Evolutionary conservation across 2,797 vertebrate species (phyloP), one percentile per base, ranked within the genome.

Genomic region (Sebastolobus altivelis): DNA sequence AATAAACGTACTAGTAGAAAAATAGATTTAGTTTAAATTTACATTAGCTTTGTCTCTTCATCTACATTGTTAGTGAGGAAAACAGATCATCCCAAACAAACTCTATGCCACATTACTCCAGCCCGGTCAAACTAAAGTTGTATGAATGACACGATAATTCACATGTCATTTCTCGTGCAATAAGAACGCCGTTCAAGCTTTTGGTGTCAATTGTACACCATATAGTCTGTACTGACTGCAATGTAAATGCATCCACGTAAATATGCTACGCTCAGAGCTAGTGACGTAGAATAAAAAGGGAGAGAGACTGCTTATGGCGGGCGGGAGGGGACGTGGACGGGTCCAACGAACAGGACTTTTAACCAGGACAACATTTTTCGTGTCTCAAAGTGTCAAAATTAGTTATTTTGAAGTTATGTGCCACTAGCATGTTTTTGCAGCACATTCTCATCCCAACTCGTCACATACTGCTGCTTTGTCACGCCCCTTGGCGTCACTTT

Each of bases 21-120:
- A 98, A 98, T 98, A 98, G 95, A 97, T 94, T 95, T 94, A 95
- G 95, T 94, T 95, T 95, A 92, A 95, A 94, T 95, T 93, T 95
- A 94, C 93, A 94, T 93, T 94, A 82, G 76, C 72, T 6, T 81
- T 29, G 40, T 77, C 54, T 82, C 74, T 73, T 81, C 72, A 43
- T 86, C 81, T 83, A 83, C 80, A 75, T 37, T 43, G 77, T 89
- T 90, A 90, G 72, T 75, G 75, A 72, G 55, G 56, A 78, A 78
- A 69, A 72, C 68, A 18, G 43, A 59, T 94, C 22, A 65, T 65
- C 72, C 60, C 67, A 63, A 27, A 70, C 40, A 20, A 43, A 60
- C 65, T 65, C 65, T 13, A 76, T 38, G 27, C 55, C 12, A 8
- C 71, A 27, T 37, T 60, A 66, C 33, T 52, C 49, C 49, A 52